These are phyloP conservation scores for Marisa cornuarietis DNA, from an alignment of 1,140 invertebrate genomes.

Conservation along the genomic window DNA sequence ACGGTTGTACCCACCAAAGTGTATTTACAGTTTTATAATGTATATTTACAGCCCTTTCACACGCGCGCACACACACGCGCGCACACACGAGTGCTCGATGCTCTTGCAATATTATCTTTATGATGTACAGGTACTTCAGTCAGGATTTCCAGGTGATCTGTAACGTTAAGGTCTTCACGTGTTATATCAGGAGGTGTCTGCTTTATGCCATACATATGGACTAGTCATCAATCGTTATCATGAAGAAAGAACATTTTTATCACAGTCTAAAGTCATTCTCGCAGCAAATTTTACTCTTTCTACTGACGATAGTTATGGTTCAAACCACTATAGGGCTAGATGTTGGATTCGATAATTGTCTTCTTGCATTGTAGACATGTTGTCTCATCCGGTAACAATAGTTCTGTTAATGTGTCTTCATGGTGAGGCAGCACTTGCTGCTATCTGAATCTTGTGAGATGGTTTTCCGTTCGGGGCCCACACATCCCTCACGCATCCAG, in stretches of 20 bases:
- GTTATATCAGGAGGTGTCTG: neutral
- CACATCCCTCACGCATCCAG: conserved; percentile 6
- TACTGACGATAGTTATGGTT: neutral
- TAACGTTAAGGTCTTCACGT: too few relatives aligned
- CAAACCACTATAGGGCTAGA: neutral
- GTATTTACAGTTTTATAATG: too few relatives aligned
- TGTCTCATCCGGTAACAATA: too few relatives aligned
- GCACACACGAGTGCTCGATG: neutral
- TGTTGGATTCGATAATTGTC: too few relatives aligned
- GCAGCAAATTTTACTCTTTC: neutral
- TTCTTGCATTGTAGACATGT: too few relatives aligned
- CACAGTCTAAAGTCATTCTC: neutral
- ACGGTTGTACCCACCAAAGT: too few relatives aligned
- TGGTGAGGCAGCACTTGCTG: neutral
- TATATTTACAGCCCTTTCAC: neutral
- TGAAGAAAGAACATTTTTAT: neutral
- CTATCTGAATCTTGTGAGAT: neutral
- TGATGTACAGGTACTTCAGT: neutral
- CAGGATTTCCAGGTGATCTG: neutral
- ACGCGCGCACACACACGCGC: neutral
- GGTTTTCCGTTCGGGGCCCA: conserved; percentile 11
- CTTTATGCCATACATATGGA: too few relatives aligned
- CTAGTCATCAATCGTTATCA: too few relatives aligned
- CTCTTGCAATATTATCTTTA: neutral
- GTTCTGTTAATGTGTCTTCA: too few relatives aligned